Evolutionary conservation across 23 tunicate genomes (phyloP).

Genomic region (Oikopleura vanhoeffeni): DNA sequence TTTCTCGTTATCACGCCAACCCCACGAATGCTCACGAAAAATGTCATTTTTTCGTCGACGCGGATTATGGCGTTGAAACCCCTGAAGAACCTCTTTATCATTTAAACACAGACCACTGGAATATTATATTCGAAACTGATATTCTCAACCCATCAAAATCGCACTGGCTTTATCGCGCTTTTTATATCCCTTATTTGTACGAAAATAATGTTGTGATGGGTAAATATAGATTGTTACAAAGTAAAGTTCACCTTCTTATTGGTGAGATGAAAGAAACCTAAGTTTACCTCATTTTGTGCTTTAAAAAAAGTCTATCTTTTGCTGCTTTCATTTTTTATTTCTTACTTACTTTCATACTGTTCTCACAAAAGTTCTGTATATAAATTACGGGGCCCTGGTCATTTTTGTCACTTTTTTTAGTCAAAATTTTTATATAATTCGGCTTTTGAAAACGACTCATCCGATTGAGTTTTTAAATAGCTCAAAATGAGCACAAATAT

Average conservation of each 20-base stretch:
- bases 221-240: constrained; percentile 53
- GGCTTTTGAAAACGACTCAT: too few relatives aligned
- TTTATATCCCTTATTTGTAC: constrained; percentile 55
- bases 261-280: background rate
- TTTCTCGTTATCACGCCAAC: constrained; percentile 23
- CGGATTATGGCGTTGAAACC: constrained; percentile 23
- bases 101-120: constrained; percentile 22
- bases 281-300: too few relatives aligned
- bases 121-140: constrained; percentile 30
- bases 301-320: too few relatives aligned
- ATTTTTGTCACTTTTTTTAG: too few relatives aligned
- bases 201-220: constrained; percentile 32
- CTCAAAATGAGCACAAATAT: background rate
- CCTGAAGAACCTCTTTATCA: constrained; percentile 39
- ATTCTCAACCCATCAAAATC: constrained; percentile 41
- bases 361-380: background rate
- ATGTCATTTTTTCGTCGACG: constrained; percentile 71
- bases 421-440: too few relatives aligned
- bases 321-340: too few relatives aligned
- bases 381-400: too few relatives aligned
- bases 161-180: constrained; percentile 34
- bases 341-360: too few relatives aligned
- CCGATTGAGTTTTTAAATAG: too few relatives aligned
- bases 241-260: background rate
- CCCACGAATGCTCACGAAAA: constrained; percentile 14